Evolutionary conservation across 2,113 vertebrate genomes (phyloP), one percentile per base, ranked within the genome.

Genomic region (Malurus alboscapulatus): DNA sequence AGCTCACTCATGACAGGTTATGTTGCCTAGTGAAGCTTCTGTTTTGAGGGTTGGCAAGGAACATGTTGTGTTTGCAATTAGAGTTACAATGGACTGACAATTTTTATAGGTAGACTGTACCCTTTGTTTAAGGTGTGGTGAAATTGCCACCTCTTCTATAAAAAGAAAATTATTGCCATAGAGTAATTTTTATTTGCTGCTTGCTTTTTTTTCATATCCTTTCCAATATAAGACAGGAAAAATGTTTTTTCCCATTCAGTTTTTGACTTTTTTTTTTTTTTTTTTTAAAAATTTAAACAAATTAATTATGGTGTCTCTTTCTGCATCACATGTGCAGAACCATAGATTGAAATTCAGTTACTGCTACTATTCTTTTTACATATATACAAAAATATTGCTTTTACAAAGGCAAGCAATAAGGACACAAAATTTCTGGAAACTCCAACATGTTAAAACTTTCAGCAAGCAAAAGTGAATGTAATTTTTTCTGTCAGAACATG

Each of bases 131-230:
- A 71, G 5, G 3, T 26, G 12, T 15, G 3, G 8, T 55, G 12
- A 71, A 84, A 47, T 8, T 9, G 5, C 21, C 24, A 61, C 4
- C 13, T 61, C 7, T 3, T 20, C 25, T 42, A 20, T 8, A 66
- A 66, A 74, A 48, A 24, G 15, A 55, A 55, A 66, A 29, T 0
- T 0, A 61, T 44, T 55, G 5, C 30, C 36, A 36, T 10, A 17
- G 6, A 29, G 1, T 42, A 51, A 50, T 61, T 78, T 21, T 63
- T 65, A 29, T n/a, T 57, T 66, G 12, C 19, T 54, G 7, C 14
- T 84, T 45, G 10, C 10, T 66, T 76, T 84, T 59, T 26, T 66
- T 61, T 76, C 10, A 9, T 26, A 5, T 22, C 29, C 32, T 78
- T 79, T 59, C 5, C 40, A 51, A 74, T 32, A 4, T 25, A 59